Evolutionary conservation across 2,113 vertebrate genomes (phyloP).

Genomic region (Eolophus roseicapilla): DNA sequence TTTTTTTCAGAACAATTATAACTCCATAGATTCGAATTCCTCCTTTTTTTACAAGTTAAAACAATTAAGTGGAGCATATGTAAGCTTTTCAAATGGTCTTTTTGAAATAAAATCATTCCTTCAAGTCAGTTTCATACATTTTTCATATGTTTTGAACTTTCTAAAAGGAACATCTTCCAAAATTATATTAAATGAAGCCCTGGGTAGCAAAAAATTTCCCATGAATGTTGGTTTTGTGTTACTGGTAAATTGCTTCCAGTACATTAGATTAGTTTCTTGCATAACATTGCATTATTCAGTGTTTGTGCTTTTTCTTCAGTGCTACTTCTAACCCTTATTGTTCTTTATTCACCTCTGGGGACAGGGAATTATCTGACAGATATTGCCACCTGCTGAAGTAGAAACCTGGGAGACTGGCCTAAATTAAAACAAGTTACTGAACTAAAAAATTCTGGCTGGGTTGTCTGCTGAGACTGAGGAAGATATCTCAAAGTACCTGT

Average conservation of each 20-base stretch:
- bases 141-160: conserved; percentile 29
- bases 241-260: background rate
- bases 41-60: conserved; percentile 47
- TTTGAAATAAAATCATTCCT: conserved; percentile 2
- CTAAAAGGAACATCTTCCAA: conserved; percentile 41
- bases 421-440: background rate
- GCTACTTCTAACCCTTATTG: background rate
- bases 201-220: background rate
- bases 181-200: conserved; percentile 24
- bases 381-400: background rate
- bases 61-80: conserved; percentile 58
- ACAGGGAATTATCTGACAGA: background rate
- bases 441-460: background rate
- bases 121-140: conserved; percentile 15
- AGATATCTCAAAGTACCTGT: background rate
- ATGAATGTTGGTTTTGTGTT: background rate
- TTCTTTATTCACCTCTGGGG: background rate
- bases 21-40: conserved; percentile 49
- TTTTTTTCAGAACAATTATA: conserved; percentile 43
- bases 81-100: conserved; percentile 55
- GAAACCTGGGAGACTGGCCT: background rate
- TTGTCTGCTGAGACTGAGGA: background rate
- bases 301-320: background rate
- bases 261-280: background rate
- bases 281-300: background rate